Conservation (phyloP, 2,797 vertebrate species). For the Etheostoma perlongum region DNA sequence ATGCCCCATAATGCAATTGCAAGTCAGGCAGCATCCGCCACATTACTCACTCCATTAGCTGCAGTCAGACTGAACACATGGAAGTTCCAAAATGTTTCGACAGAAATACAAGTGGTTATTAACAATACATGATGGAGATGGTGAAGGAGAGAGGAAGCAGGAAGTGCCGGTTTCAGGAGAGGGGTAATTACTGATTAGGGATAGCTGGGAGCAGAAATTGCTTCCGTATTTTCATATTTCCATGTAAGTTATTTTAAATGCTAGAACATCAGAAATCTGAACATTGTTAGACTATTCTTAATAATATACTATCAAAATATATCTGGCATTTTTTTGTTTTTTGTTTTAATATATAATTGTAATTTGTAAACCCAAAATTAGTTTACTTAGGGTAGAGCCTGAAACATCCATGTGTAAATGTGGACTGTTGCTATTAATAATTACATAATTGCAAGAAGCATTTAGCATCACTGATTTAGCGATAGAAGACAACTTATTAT, state of each 20-base stretch:
- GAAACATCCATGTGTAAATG: neutral
- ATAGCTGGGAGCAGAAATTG: constrained; percentile 5
- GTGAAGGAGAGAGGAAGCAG: neutral
- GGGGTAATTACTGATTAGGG: neutral
- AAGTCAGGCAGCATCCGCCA: constrained; percentile 16
- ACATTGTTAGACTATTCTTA: neutral
- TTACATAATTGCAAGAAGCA: neutral
- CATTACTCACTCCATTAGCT: constrained; percentile 38
- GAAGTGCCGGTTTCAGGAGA: constrained; percentile 1
- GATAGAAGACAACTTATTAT: neutral
- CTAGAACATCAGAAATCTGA: neutral
- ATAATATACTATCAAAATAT: too few species aligned
- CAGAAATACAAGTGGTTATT: constrained; percentile 4
- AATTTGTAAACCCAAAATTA: too few species aligned
- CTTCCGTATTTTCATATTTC: neutral
- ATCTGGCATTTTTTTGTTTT: too few species aligned
- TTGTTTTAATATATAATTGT: too few species aligned
- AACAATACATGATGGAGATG: neutral
- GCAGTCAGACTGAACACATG: constrained; percentile 15
- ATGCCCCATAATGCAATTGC: constrained; percentile 34
- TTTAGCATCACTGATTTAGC: neutral
- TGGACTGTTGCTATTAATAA: neutral
- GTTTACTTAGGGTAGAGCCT: neutral
- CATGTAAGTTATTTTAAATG: neutral
- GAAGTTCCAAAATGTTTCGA: neutral